phyloP scores from a whole-genome alignment of 2,113 vertebrate genomes.

The Rhipidura dahli region DNA sequence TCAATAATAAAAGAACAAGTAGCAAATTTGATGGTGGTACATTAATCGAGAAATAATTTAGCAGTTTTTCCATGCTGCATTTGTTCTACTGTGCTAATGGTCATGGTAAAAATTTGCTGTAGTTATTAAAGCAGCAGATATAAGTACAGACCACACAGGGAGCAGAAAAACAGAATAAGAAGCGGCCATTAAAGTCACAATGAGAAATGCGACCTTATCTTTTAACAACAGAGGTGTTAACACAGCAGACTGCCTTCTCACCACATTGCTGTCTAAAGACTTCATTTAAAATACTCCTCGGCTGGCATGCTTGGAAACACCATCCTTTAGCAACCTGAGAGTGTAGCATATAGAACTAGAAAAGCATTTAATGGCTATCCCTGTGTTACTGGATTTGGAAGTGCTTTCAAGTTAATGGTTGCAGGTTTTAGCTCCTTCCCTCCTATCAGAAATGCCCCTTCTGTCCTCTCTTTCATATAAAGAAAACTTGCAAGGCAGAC shows the following conservation, averaged over 20 bases:
- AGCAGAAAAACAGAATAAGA: neutral
- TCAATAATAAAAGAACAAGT: neutral
- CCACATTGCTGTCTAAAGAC: constrained; percentile 29
- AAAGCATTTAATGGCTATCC: neutral
- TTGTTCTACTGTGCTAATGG: neutral
- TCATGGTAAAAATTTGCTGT: neutral
- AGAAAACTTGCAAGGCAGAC: neutral
- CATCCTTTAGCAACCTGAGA: neutral
- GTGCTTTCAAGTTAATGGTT: neutral
- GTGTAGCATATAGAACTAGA: neutral
- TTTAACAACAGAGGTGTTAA: constrained; percentile 51
- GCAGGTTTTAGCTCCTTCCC: neutral
- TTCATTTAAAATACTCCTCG: constrained; percentile 41
- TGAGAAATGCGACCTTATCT: constrained; percentile 23
- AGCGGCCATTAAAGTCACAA: constrained; percentile 22
- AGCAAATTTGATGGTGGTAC: neutral
- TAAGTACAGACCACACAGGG: neutral
- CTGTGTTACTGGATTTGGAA: neutral
- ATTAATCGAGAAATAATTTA: neutral
- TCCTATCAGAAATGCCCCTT: neutral
- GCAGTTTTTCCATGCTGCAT: neutral
- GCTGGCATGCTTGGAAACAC: neutral
- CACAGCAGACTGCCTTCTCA: constrained; percentile 23
- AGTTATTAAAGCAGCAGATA: constrained; percentile 31
- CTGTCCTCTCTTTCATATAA: neutral